Percentiles rank a stretch among this genome's conserved stretches.
Conservation (phyloP, 2,797 vertebrate genomes). For the Sebastes oblongus region DNA sequence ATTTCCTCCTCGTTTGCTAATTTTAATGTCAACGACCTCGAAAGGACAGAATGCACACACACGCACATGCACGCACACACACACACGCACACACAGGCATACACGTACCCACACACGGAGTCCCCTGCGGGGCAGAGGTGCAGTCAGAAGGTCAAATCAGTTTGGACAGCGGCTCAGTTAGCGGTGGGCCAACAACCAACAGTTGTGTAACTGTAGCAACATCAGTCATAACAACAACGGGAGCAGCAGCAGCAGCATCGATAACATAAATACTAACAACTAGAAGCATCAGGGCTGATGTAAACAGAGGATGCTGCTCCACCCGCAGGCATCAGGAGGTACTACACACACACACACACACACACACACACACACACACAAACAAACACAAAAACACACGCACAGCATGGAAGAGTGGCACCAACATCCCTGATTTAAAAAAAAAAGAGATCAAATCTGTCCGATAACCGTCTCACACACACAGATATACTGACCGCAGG, state of each 20-base stretch:
- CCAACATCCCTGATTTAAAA: not conserved
- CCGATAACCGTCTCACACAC: not conserved
- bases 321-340: slow-evolving; percentile 26
- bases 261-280: slow-evolving; percentile 26
- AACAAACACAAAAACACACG: not conserved
- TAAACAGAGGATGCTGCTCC: slow-evolving; percentile 19
- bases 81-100: rapidly evolving
- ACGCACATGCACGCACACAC: not conserved
- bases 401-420: not conserved
- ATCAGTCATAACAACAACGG: slow-evolving; percentile 23
- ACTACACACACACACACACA: not conserved
- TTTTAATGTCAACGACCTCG: slow-evolving; percentile 11
- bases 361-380: not conserved
- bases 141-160: slow-evolving; percentile 69
- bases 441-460: not conserved
- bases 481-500: not conserved
- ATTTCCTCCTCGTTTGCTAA: slow-evolving; percentile 6
- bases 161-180: slow-evolving; percentile 71
- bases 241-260: slow-evolving; percentile 1
- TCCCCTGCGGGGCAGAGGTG: slow-evolving; percentile 37
- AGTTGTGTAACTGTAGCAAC: slow-evolving; percentile 55
- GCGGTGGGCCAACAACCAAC: slow-evolving; percentile 64
- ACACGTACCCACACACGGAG: not conserved
- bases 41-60: slow-evolving; percentile 1
- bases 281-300: not conserved